Base-by-base conservation (phyloP, 2,797 vertebrate genomes). In the Gouania willdenowi region DNA sequence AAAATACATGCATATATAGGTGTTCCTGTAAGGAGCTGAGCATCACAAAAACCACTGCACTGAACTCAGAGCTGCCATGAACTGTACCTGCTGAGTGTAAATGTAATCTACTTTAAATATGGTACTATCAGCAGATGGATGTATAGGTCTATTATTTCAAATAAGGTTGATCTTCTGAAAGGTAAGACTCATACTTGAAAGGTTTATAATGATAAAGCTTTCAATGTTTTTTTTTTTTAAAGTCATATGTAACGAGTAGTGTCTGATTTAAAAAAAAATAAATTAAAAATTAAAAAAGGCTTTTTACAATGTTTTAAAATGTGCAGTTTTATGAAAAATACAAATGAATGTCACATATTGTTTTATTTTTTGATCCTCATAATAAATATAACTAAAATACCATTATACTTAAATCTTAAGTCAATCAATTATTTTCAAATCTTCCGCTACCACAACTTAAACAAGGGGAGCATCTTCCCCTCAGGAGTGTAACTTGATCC, bases 351-450 rank as follows among this genome's bases (percentile, higher is more conserved):
- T 24, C 57, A 44, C 16, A 5, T 35, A 47, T 28, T 50, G 53
- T 67, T 66, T 60, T 40, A 45, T 37, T 21, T 31, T 21, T 14
- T 35, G 26, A 60, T 58, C n/a, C n/a, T n/a, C n/a, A 56, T 37
- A 26, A 59, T 57, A 56, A 36, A 66, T 48, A 16, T 13, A 42
- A 26, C 31, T 10, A 6, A 28, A n/a, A n/a, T n/a, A n/a, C n/a
- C n/a, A n/a, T n/a, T n/a, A n/a, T 29, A 13, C 26, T 47, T 39
- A 37, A 62, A 45, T 36, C 15, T 10, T 6, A 24, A 27, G 19
- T 40, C 41, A 42, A 32, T 31, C 11, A 25, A 9, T 4, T 15
- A 6, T n/a, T n/a, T 24, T 43, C 46, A 60, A 54, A 64, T 47
- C 39, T 29, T 55, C 37, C 43, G 9, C 46, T 41, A 48, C 48